Evolutionary conservation across 35 echinoderm and acorn worm species (phyloP), one percentile per base, ranked within the genome.

Genomic region (Eucidaris tribuloides): DNA sequence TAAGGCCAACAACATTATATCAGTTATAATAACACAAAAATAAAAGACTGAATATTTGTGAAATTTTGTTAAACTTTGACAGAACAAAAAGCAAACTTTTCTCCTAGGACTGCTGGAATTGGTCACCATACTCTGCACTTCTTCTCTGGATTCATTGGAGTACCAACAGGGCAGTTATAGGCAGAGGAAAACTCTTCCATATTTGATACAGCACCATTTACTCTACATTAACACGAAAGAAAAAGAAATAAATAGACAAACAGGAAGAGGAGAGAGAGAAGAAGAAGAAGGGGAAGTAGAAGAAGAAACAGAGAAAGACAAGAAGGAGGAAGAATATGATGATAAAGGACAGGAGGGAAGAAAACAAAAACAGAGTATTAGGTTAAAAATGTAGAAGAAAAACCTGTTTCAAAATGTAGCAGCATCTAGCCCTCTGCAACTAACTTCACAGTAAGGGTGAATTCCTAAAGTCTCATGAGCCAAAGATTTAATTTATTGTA

Each of bases 61-160:
- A n/a, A n/a, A n/a, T n/a, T n/a, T n/a, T n/a, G n/a, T n/a, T n/a
- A n/a, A n/a, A n/a, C n/a, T n/a, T n/a, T n/a, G n/a, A n/a, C n/a
- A n/a, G n/a, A n/a, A n/a, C n/a, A n/a, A n/a, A n/a, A n/a, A n/a
- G n/a, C n/a, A n/a, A n/a, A n/a, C n/a, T n/a, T n/a, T n/a, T n/a
- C n/a, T n/a, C n/a, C n/a, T n/a, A n/a, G n/a, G n/a, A n/a, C n/a
- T n/a, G n/a, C n/a, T n/a, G n/a, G n/a, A n/a, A n/a, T 52, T 33
- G 24, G 52, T 85, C 83, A 96, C 88, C 88, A 96, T 2, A 96
- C 81, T 77, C 57, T 37, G 79, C 94, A 97, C 55, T 89, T 92
- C 20, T 92, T 49, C 40, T 66, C 55, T 4, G 90, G 86, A 58
- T 97, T 92, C 94, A 97, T 97, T 0, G 59, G 59, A 3, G 46